phyloP scores from a whole-genome alignment of 2,888 invertebrate species.

The Pollenia labialis region DNA sequence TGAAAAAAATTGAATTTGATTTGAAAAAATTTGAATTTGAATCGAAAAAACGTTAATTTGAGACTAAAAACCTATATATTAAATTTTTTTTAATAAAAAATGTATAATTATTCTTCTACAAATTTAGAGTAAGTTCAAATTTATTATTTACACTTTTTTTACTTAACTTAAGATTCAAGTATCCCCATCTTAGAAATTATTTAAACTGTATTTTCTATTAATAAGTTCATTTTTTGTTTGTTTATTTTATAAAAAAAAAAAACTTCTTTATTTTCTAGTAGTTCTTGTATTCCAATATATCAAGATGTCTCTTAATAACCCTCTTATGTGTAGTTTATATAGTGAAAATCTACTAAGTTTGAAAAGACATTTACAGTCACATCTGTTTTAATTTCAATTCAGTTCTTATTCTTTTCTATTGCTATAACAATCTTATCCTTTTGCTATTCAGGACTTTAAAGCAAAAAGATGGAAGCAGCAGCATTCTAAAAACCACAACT shows the following conservation, averaged over 20 bases:
- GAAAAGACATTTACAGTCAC: constrained; percentile 62
- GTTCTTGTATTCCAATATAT: constrained; percentile 7
- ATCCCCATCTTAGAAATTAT: constrained; percentile 38
- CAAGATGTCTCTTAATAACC: constrained; percentile 58
- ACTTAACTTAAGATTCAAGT: constrained; percentile 12
- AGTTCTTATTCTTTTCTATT: neutral
- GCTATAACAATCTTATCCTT: constrained; percentile 28
- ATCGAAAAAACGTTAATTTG: no score
- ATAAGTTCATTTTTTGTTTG: constrained; percentile 47
- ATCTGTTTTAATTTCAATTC: constrained; percentile 68
- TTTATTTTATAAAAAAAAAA: constrained; percentile 21
- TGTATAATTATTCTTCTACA: neutral
- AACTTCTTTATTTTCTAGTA: constrained; percentile 23
- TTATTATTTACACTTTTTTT: neutral
- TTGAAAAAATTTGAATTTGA: no score
- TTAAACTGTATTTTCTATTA: constrained; percentile 20
- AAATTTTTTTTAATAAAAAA: no score
- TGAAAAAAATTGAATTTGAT: no score
- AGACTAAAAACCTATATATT: no score
- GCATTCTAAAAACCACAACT: constrained; percentile 49
- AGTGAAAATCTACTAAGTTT: constrained; percentile 52
- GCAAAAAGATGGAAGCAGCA: neutral
- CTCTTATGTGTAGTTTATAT: constrained; percentile 49
- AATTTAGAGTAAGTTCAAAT: neutral
- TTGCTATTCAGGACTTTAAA: neutral